Evolutionary conservation across 2,888 invertebrate genomes (phyloP).

Genomic region (Leptopilina syphax): DNA sequence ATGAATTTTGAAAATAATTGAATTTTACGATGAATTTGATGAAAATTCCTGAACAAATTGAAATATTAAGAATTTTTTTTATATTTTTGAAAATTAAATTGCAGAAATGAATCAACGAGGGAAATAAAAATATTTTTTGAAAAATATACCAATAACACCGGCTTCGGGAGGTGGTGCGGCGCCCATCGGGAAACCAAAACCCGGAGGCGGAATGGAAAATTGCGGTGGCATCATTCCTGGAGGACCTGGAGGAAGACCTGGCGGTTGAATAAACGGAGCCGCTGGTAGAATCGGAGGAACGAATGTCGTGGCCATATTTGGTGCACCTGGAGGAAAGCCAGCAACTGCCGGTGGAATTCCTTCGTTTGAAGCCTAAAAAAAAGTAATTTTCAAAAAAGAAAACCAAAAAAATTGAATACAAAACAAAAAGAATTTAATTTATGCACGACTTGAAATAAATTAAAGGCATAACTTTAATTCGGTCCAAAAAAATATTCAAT

Average conservation of each 20-base stretch:
- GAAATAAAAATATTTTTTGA: too few relatives aligned
- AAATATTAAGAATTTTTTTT: too few relatives aligned
- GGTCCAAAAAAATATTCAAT: too few relatives aligned
- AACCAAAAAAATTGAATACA: not conserved
- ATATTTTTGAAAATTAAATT: too few relatives aligned
- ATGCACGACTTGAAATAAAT: too few relatives aligned
- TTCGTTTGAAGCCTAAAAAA: slow-evolving; percentile 72
- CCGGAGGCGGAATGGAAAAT: slow-evolving; percentile 89
- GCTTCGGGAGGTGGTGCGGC: slow-evolving; percentile 68
- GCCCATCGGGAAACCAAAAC: slow-evolving; percentile 79
- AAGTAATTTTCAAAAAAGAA: not conserved
- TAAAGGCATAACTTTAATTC: too few relatives aligned
- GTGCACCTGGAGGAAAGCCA: slow-evolving; percentile 70
- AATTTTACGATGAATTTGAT: too few relatives aligned
- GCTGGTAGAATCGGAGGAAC: slow-evolving; percentile 72
- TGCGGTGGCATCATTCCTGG: slow-evolving; percentile 81
- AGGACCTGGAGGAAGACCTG: slow-evolving; percentile 72
- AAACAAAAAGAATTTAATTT: not conserved
- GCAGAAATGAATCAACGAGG: not conserved
- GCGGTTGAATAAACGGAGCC: slow-evolving; percentile 72
- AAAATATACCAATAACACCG: slow-evolving; percentile 70
- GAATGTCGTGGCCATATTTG: slow-evolving; percentile 68
- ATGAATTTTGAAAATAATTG: too few relatives aligned
- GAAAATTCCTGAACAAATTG: too few relatives aligned
- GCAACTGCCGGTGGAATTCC: slow-evolving; percentile 71